Percentiles rank a stretch among this genome's conserved stretches.
phyloP scores from a whole-genome alignment of 2,888 invertebrate genomes.

The Drepana falcataria region DNA sequence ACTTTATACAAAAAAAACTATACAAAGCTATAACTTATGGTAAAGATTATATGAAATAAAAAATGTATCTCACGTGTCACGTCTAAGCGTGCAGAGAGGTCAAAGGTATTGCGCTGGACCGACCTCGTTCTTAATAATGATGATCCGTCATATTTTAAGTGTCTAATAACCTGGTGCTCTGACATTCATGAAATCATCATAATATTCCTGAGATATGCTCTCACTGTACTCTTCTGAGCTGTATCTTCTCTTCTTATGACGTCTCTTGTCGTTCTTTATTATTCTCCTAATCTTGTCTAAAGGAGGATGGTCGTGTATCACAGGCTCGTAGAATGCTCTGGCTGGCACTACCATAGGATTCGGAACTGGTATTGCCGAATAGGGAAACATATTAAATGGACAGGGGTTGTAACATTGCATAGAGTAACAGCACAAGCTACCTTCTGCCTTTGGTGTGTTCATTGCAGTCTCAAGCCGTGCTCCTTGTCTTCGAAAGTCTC shows the following conservation, averaged over 20 bases:
- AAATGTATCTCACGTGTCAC: no score
- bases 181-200: conserved; percentile 16
- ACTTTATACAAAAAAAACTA: no score
- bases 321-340: conserved; percentile 46
- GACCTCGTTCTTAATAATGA: no score
- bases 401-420: conserved; percentile 10
- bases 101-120: no score
- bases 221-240: conserved; percentile 3
- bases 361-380: conserved; percentile 16
- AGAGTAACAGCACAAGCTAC: conserved; percentile 7
- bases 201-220: conserved; percentile 13
- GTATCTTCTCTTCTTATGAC: background rate
- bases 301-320: conserved; percentile 57
- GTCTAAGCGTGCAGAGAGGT: no score
- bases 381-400: conserved; percentile 7
- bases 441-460: background rate
- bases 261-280: conserved; percentile 25
- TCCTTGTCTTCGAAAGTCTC: background rate
- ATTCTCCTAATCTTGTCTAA: conserved; percentile 34
- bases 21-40: no score
- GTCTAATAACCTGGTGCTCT: background rate
- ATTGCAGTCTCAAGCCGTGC: background rate
- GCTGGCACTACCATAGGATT: conserved; percentile 42
- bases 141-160: background rate
- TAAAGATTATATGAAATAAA: no score